Evolutionary conservation across 2,888 invertebrate species (phyloP), one percentile per base, ranked within the genome.

Genomic region (Rhagium mordax): DNA sequence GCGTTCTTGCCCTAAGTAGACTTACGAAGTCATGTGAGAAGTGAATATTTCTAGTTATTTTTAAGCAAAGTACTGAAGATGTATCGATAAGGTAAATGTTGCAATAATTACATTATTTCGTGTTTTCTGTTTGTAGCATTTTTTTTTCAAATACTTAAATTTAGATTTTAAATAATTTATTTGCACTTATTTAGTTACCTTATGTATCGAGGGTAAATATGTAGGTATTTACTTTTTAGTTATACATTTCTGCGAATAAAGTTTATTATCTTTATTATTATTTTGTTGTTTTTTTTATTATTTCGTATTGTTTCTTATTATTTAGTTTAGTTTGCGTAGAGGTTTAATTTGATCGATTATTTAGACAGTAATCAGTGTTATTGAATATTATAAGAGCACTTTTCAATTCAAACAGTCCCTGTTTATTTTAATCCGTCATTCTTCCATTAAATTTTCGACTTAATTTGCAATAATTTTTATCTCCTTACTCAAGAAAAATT

Each of bases 111-210:
- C 65, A 61, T 70, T 66, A 53, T 64, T 33, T 59, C 29, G 18
- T 76, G 70, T 74, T 77, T 76, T 78, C 71, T 77, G 70, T 76
- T 70, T 70, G 51, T 77, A 72, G 75, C 69, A 72, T 77, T 78
- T 80, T 77, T 75, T 78, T 78, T 75, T 77, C 78, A 77, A 61
- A 61, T 80, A 81, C 81, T 78, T 82, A 77, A 66, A 79, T 78
- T 73, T 81, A 83, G 80, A 75, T 79, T 53, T 65, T 83, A 82
- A 81, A 81, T 82, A 78, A 81, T 82, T 83, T 84, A 84, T 84
- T 82, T 83, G 78, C 81, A 82, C 81, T 74, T 77, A 77, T 81
- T 82, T 83, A 82, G 83, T 83, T 83, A 84, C 84, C 84, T 82
- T 81, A 78, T 81, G 74, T 80, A 75, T 77, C 71, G 74, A 72